Evolutionary conservation across 2,797 vertebrate species (phyloP), one percentile per base, ranked within the genome.

Genomic region (Anabas testudineus): DNA sequence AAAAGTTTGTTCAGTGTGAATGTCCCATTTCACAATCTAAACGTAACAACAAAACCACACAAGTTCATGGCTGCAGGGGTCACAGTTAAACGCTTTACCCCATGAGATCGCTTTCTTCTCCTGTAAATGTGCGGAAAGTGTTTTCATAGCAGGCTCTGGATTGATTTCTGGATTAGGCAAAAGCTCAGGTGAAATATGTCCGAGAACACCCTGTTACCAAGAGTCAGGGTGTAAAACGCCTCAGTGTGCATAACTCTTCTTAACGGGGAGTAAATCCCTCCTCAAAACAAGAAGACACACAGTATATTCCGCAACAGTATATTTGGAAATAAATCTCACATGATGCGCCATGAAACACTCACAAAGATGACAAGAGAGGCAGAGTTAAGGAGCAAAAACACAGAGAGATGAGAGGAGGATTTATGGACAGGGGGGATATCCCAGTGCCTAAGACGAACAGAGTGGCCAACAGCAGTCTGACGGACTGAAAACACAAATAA

Each of bases 301-400:
- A 93, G 91, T 93, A 91, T 90, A 88, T 93, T 93, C 90, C 71
- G 72, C 84, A 78, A 88, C 86, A 90, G 90, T 93, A 91, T 94
- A 90, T 94, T 93, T 92, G 90, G 90, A 93, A 89, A 94, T 94
- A 94, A 94, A 95, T 94, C 93, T 93, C 85, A 84, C 86, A 91
- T 90, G 88, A 93, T 92, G 89, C 91, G 73, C 88, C 88, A 83
- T 91, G 91, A 93, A 93, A 92, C 88, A 89, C 89, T 91, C 84
- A 49, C 79, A 67, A 74, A 88, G 83, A 76, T 73, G 77, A 85
- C 30, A n/a, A 74, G 76, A 75, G 69, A 65, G 76, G 75, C 48
- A 56, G 80, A 77, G 71, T 76, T 81, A 67, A 80, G 66, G 65
- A 78, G 74, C 39, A 45, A 57, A 60, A 43, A 64, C 57, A 67